Conservation (phyloP, 1,140 invertebrate species). For the Arctopsyche grandis region DNA sequence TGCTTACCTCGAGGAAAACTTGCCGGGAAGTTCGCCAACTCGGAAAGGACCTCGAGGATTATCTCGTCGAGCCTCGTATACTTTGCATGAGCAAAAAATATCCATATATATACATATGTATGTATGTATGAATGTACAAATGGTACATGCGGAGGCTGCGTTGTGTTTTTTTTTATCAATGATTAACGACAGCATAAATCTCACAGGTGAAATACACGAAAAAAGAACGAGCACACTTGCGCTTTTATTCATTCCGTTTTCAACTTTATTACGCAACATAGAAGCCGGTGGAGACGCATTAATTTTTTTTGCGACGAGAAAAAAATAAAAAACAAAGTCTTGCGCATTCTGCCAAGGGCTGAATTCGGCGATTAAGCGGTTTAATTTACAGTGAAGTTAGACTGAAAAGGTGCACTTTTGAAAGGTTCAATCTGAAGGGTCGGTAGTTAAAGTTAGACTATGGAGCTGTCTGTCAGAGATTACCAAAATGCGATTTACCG, state of each 20-base stretch:
- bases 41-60: slow-evolving; percentile 19
- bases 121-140: too few species aligned
- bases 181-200: slow-evolving; percentile 27
- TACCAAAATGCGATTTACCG: slow-evolving; percentile 1
- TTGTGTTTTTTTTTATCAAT: background rate
- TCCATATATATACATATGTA: too few species aligned
- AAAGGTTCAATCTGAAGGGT: slow-evolving; percentile 1
- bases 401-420: background rate
- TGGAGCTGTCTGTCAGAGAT: slow-evolving; percentile 7
- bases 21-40: slow-evolving; percentile 2
- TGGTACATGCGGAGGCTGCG: too few species aligned
- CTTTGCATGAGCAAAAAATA: slow-evolving; percentile 20
- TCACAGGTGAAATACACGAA: background rate
- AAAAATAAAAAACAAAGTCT: background rate
- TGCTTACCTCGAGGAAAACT: background rate
- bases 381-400: background rate
- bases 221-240: background rate
- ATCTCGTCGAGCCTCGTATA: background rate
- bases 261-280: background rate
- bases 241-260: background rate
- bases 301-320: background rate
- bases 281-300: background rate
- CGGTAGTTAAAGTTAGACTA: slow-evolving; percentile 8
- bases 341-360: background rate
- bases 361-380: background rate